Evolutionary conservation across 2,113 vertebrate species (phyloP).

Genomic region (Panthera tigris): DNA sequence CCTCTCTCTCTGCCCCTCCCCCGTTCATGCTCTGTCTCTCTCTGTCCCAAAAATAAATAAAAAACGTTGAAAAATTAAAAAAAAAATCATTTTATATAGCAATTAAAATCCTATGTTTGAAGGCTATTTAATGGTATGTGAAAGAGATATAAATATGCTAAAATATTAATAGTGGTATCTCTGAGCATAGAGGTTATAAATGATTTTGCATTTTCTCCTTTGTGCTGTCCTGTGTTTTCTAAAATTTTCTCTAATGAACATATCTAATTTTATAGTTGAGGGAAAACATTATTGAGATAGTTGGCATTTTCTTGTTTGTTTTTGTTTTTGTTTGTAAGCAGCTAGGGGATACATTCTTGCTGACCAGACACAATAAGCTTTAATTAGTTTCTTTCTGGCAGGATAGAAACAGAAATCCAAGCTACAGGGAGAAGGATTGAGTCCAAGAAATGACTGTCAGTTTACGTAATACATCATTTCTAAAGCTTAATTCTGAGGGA

Average conservation of each 20-base stretch:
- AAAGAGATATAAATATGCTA: slow-evolving; percentile 18
- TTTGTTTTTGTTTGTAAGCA: not conserved
- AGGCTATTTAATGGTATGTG: not conserved
- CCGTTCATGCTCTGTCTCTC: no score
- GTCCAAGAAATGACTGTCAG: not conserved
- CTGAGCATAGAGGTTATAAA: slow-evolving; percentile 13
- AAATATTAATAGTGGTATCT: not conserved
- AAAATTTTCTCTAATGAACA: slow-evolving; percentile 47
- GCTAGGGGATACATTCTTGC: not conserved
- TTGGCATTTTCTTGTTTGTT: not conserved
- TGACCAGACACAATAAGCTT: not conserved
- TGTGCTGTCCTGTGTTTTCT: slow-evolving; percentile 42
- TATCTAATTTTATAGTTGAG: slow-evolving; percentile 35
- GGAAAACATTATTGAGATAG: slow-evolving; percentile 21
- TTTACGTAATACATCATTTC: not conserved
- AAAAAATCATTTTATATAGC: not conserved
- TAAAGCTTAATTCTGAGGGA: not conserved
- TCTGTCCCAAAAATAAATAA: no score
- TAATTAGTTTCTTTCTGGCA: slow-evolving; percentile 51
- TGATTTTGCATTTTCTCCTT: slow-evolving; percentile 33
- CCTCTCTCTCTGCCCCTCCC: no score
- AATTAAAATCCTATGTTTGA: slow-evolving; percentile 33
- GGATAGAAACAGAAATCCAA: slow-evolving; percentile 21
- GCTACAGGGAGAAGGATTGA: not conserved
- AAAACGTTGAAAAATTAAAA: no score